Conservation (phyloP, 2,797 vertebrate genomes). For the Manis javanica region DNA sequence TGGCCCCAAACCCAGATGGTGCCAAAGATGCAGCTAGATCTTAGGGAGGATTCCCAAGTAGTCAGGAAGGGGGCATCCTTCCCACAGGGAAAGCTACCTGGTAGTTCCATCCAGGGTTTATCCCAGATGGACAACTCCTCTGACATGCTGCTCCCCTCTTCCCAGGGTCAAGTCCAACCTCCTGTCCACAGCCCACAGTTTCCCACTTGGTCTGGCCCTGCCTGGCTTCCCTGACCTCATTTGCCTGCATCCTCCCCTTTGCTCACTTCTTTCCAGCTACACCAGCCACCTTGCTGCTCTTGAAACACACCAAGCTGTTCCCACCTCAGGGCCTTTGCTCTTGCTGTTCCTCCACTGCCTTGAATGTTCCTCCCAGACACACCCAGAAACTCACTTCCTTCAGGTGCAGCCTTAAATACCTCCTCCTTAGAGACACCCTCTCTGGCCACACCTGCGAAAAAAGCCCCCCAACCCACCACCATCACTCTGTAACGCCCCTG, state of each 20-base stretch:
- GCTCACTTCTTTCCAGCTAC: neutral
- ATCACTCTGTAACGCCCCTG: neutral
- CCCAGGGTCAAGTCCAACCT: neutral
- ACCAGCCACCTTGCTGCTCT: neutral
- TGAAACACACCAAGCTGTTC: neutral
- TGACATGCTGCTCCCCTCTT: neutral
- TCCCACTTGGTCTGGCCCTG: neutral
- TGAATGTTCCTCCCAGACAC: neutral
- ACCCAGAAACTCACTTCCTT: neutral
- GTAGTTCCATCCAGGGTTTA: neutral
- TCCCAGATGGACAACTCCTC: neutral
- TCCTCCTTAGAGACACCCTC: neutral
- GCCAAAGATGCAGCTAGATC: neutral
- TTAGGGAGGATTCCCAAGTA: neutral
- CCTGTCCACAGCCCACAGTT: neutral
- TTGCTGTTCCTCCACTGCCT: neutral
- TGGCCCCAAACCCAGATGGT: neutral
- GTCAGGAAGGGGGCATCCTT: neutral
- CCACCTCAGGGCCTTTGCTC: neutral
- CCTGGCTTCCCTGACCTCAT: neutral
- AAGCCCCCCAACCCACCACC: no score
- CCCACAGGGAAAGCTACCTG: neutral
- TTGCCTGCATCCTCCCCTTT: rapidly evolving
- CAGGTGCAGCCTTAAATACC: neutral
- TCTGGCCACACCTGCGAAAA: neutral